A percentile compares a stretch with the other conserved stretches of the same genome.
These are phyloP conservation scores for Sphinx pinastri DNA, from an alignment of 2,888 invertebrate species.

Conservation along the genomic window DNA sequence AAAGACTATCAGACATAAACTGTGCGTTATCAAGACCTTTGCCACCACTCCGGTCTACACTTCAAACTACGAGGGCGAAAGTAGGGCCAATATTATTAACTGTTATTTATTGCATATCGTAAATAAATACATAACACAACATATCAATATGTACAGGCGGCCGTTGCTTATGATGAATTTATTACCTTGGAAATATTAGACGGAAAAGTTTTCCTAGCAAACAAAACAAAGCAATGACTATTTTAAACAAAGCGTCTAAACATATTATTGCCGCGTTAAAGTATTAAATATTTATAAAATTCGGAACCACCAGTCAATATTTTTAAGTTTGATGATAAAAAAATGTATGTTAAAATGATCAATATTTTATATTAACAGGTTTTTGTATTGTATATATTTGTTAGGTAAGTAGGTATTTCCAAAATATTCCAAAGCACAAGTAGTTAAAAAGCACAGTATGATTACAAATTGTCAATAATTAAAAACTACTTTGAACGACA, in stretches of 20 bases:
- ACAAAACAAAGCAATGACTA: neutral
- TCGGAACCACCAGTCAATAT: neutral
- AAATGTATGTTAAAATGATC: slow-evolving; percentile 2
- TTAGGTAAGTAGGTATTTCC: neutral
- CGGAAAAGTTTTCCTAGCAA: slow-evolving; percentile 15
- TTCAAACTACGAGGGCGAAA: slow-evolving; percentile 60
- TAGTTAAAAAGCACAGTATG: neutral
- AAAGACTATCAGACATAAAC: slow-evolving; percentile 61
- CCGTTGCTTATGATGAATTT: slow-evolving; percentile 47
- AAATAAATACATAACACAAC: slow-evolving; percentile 31
- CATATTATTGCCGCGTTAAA: neutral
- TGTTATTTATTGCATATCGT: slow-evolving; percentile 51
- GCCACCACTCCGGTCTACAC: slow-evolving; percentile 52
- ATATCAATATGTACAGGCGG: slow-evolving; percentile 48
- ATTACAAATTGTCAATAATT: slow-evolving; percentile 17
- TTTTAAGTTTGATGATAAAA: neutral
- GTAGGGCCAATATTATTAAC: slow-evolving; percentile 54
- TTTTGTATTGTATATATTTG: neutral
- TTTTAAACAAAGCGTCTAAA: no score
- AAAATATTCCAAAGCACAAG: neutral
- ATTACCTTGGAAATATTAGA: slow-evolving; percentile 45
- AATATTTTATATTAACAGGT: neutral
- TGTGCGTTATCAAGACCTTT: slow-evolving; percentile 70
- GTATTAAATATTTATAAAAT: neutral
- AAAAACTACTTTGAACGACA: slow-evolving; percentile 30